phyloP scores from a whole-genome alignment of 2,888 invertebrate species.

The Melanophora roralis region DNA sequence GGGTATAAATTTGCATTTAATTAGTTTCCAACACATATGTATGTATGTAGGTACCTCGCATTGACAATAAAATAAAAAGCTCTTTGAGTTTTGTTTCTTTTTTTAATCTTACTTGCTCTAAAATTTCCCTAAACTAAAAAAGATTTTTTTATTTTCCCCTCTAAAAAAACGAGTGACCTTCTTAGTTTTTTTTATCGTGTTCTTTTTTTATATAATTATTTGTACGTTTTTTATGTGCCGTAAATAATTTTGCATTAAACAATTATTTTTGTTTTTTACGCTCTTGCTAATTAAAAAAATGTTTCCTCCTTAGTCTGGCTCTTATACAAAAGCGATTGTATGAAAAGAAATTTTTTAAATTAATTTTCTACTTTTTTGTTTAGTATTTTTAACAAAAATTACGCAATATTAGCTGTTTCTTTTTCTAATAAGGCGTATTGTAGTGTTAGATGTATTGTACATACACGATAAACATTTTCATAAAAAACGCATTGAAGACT shows the following conservation, averaged over 20 bases:
- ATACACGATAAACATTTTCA: no score
- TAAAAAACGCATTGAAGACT: no score
- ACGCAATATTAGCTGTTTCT: constrained; percentile 64
- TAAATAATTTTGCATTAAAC: not conserved
- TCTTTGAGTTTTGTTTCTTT: not conserved
- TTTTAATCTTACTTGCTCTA: not conserved
- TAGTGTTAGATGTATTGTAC: no score
- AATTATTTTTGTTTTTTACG: constrained; percentile 3
- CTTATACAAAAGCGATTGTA: constrained; percentile 9
- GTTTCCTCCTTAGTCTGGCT: constrained; percentile 21
- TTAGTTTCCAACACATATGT: no score
- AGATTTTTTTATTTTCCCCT: constrained; percentile 23
- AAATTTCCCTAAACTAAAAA: not conserved
- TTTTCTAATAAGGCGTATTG: no score
- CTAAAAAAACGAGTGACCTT: constrained; percentile 40
- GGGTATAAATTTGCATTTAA: no score
- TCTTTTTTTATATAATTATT: not conserved
- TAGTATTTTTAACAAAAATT: constrained; percentile 52
- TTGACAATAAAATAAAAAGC: not conserved
- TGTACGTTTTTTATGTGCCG: not conserved
- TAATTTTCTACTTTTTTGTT: constrained; percentile 18
- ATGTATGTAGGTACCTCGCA: no score
- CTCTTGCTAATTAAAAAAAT: constrained; percentile 11
- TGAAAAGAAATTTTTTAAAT: constrained; percentile 2
- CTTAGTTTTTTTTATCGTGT: constrained; percentile 12